Evolutionary conservation across 2,113 vertebrate species (phyloP).

Genomic region (Sclerurus mexicanus): DNA sequence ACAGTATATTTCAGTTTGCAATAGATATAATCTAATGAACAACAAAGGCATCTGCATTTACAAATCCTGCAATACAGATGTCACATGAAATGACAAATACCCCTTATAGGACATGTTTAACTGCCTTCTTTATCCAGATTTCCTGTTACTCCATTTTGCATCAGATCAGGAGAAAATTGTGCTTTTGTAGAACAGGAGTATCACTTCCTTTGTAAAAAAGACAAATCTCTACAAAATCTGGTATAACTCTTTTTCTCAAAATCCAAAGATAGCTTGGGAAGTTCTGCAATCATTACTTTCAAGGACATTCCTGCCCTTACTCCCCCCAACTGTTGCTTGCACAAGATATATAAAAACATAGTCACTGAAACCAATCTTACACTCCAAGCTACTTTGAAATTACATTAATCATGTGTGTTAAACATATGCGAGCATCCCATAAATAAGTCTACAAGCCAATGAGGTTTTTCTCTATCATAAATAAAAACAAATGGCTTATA

Average conservation of each 20-base stretch:
- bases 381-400: neutral
- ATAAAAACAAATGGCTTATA: neutral
- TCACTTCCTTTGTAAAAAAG: neutral
- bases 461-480: neutral
- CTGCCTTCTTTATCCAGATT: neutral
- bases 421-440: neutral
- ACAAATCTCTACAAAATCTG: neutral
- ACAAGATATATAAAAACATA: neutral
- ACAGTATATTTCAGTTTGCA: neutral
- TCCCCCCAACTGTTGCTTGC: neutral
- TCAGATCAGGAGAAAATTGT: neutral
- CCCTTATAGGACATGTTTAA: neutral
- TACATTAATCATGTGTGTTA: neutral
- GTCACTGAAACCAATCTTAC: neutral
- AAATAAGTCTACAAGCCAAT: neutral
- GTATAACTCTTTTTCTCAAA: neutral
- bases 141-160: neutral
- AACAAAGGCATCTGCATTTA: neutral
- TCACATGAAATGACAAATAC: neutral
- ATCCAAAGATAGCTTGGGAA: neutral
- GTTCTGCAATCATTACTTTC: neutral
- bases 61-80: neutral
- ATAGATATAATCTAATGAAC: neutral
- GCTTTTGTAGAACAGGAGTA: neutral
- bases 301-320: accelerated